phyloP scores from a whole-genome alignment of 2,113 vertebrate species.

The Shinisaurus crocodilurus region DNA sequence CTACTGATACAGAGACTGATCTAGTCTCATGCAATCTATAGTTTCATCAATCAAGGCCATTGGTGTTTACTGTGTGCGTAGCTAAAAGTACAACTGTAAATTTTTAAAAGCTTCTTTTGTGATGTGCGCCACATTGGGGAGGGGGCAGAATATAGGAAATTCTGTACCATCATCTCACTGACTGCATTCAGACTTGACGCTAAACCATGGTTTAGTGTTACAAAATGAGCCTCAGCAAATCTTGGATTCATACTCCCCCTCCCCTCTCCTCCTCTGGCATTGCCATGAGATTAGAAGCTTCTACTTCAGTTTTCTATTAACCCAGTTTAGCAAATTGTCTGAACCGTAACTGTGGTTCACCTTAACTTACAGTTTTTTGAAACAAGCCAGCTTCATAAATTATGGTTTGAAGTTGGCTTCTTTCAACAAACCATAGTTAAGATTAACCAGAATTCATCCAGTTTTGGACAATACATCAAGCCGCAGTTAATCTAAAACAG shows the following conservation, averaged over 20 bases:
- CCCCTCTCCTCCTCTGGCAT: no score
- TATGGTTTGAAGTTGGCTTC: not conserved
- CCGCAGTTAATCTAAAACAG: not conserved
- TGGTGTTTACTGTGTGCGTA: not conserved
- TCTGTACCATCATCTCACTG: not conserved
- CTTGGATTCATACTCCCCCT: no score
- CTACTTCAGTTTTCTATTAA: no score
- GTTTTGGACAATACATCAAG: not conserved
- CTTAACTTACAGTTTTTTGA: not conserved
- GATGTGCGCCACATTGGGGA: not conserved
- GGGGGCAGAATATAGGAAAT: fast-evolving
- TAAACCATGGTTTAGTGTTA: not conserved
- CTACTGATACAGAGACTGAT: constrained; percentile 20
- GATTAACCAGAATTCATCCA: not conserved
- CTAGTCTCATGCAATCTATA: not conserved
- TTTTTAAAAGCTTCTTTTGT: not conserved
- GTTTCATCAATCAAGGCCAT: not conserved
- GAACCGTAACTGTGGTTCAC: not conserved
- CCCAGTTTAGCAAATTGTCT: not conserved
- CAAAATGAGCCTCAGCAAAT: no score
- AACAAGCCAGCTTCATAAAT: not conserved
- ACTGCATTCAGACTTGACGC: not conserved
- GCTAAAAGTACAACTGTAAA: not conserved
- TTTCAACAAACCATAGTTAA: not conserved
- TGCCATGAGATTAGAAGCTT: no score